Percentiles rank a stretch among this genome's conserved stretches.
Evolutionary conservation across 2,113 vertebrate genomes (phyloP).

Genomic region (Centrocercus urophasianus): DNA sequence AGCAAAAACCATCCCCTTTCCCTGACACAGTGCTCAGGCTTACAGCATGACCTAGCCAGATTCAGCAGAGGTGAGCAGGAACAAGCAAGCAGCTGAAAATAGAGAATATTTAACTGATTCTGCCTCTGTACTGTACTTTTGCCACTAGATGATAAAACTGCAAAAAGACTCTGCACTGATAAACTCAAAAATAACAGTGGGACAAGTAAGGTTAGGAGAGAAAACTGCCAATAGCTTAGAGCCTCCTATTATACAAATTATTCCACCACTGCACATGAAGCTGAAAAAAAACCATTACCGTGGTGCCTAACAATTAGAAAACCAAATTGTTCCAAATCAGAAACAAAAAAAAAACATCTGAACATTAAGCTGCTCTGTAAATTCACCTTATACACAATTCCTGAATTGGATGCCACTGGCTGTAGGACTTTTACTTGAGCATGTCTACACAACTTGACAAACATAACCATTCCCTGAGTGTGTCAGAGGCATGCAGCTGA

Average conservation of each 20-base stretch:
- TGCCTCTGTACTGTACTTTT: not conserved
- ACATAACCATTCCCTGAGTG: fast-evolving
- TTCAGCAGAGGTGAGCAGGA: not conserved
- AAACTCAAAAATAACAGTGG: slow-evolving; percentile 18
- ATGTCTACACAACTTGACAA: fast-evolving
- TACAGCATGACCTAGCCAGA: not conserved
- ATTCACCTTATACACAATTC: not conserved
- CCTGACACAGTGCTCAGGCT: not conserved
- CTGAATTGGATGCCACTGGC: not conserved
- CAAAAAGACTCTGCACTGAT: not conserved
- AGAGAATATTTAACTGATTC: not conserved
- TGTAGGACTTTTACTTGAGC: not conserved
- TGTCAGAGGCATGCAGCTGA: not conserved
- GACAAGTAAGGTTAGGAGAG: not conserved
- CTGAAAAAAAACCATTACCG: not conserved
- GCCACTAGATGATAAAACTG: not conserved
- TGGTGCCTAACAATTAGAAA: not conserved
- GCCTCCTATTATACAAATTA: not conserved
- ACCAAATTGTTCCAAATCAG: not conserved
- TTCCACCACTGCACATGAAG: not conserved
- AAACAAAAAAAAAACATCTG: not conserved
- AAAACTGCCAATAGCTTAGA: slow-evolving; percentile 6
- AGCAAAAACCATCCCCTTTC: not conserved
- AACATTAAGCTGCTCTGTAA: not conserved
- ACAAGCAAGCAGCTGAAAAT: not conserved